These are phyloP conservation scores for Chesias legatella DNA, from an alignment of 2,888 invertebrate genomes.

Conservation along the genomic window DNA sequence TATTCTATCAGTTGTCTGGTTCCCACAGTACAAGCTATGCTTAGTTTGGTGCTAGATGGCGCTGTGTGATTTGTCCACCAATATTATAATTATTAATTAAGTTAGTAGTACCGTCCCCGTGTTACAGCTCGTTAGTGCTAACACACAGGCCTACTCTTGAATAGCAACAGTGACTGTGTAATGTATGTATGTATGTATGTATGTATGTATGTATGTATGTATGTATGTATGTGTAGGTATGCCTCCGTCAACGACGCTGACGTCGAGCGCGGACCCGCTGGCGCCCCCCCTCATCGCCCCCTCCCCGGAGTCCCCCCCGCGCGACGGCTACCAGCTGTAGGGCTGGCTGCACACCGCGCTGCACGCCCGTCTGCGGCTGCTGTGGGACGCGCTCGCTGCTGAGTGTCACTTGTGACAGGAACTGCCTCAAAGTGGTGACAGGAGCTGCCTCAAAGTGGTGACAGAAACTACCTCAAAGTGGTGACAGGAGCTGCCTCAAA, in stretches of 20 bases:
- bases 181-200: no score
- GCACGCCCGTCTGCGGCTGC: constrained; percentile 30
- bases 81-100: no score
- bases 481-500: neutral
- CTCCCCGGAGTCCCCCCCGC: constrained; percentile 45
- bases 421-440: neutral
- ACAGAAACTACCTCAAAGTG: no score
- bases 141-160: no score
- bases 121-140: no score
- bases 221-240: constrained; percentile 39
- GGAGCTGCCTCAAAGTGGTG: neutral
- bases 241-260: constrained; percentile 63
- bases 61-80: no score
- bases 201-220: neutral
- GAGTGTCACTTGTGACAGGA: constrained; percentile 29
- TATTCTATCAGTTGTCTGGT: no score
- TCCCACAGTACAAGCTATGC: no score
- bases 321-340: constrained; percentile 65
- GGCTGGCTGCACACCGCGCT: constrained; percentile 48
- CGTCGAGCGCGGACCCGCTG: constrained; percentile 65
- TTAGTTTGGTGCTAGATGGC: no score
- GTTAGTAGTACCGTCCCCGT: no score
- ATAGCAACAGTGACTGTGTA: no score
- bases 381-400: constrained; percentile 41
- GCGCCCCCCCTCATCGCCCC: constrained; percentile 61